Percentiles rank a stretch among this genome's conserved stretches.
These are phyloP conservation scores for Sweltsa coloradensis DNA, from an alignment of 1,140 invertebrate genomes.

Conservation along the genomic window DNA sequence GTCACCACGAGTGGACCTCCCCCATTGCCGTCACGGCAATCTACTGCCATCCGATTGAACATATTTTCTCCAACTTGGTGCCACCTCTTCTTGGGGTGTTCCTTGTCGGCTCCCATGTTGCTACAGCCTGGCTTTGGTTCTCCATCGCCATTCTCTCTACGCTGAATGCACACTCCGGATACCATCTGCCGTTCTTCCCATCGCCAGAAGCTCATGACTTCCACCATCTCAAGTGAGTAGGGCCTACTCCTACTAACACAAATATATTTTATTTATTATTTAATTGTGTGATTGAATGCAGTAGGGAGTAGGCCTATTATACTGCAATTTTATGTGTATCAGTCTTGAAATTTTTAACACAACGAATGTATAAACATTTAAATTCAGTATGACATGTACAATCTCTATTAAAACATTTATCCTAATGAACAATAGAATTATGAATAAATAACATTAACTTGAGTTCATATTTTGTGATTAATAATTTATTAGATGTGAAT, in stretches of 20 bases:
- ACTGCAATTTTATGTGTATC: too few relatives aligned
- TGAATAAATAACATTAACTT: too few relatives aligned
- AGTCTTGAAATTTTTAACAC: too few relatives aligned
- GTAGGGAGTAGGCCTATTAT: too few relatives aligned
- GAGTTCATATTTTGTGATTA: too few relatives aligned
- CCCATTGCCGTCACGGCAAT: constrained; percentile 70
- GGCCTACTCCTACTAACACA: neutral
- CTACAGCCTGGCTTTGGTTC: constrained; percentile 75
- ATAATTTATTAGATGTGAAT: too few relatives aligned
- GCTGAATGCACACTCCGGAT: constrained; percentile 76
- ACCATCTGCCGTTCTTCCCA: constrained; percentile 78
- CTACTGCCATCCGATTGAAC: constrained; percentile 81
- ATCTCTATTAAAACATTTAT: too few relatives aligned
- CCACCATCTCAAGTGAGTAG: constrained; percentile 72
- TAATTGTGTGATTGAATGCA: neutral
- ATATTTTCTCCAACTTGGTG: constrained; percentile 69
- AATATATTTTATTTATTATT: constrained; percentile 5
- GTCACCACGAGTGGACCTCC: constrained; percentile 79
- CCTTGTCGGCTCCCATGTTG: constrained; percentile 68
- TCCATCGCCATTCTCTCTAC: constrained; percentile 65
- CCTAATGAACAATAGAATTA: too few relatives aligned
- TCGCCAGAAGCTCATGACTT: constrained; percentile 87
- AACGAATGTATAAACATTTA: too few relatives aligned
- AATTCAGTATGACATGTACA: too few relatives aligned
- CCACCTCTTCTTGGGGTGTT: constrained; percentile 71